Evolutionary conservation across 2,888 invertebrate species (phyloP), one percentile per base, ranked within the genome.

Genomic region (Mythimna impura): DNA sequence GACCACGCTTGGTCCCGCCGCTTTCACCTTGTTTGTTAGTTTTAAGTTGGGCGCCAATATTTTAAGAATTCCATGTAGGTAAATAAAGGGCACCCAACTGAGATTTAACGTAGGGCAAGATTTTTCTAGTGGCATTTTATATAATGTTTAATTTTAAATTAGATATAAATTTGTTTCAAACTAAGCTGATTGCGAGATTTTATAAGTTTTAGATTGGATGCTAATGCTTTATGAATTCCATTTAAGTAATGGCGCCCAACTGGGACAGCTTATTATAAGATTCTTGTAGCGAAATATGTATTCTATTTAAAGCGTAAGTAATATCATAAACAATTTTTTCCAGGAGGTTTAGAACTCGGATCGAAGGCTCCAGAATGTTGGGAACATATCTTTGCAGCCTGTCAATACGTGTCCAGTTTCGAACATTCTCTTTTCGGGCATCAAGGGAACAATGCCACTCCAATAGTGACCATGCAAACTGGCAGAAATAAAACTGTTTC

Each of bases 341-440:
- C 74, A 92, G 97, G 98, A 76, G 99, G 99, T 3, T 95, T 99
- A 66, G 99, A 99, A 90, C 97, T 99, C 10, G 99, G 99, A 7
- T 98, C 99, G 55, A 99, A 99, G 89, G 98, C 99, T 40, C 97
- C 98, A 25, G 98, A 99, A 83, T 99, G 99, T 89, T 99, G 99
- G 99, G 98, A 98, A 80, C 99, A 99, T 90, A 98, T 99, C 76
- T 99, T 99, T 91, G 97, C 98, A 88, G 99, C 99, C 30, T 99
- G 99, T 86, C 97, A 99, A 55, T 99, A 99, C 91, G 98, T 99
- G 9, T 98, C 99, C 7, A 98, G 98, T 88, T 95, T 99, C 88
- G 99, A 99, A 88, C 99, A 99, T 91, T 98, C 98, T 0, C 97
- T 99, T 83, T 99, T 99, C 88, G 98, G 99, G 40, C 97, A 98